Percentiles rank a stretch among this genome's conserved stretches.
phyloP scores from a whole-genome alignment of 1,140 invertebrate species.

The Bombus superbus region DNA sequence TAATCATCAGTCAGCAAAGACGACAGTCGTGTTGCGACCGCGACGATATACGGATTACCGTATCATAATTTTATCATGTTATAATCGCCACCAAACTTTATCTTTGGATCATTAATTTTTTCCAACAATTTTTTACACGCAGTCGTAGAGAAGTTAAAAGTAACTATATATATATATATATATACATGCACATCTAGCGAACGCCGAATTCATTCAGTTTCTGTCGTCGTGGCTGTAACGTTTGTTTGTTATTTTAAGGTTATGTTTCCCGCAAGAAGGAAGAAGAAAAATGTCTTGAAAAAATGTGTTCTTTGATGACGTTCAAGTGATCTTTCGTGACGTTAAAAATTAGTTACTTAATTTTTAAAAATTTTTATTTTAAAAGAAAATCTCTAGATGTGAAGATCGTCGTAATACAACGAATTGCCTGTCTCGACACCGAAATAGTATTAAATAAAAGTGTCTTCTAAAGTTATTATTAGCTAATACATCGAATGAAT shows the following conservation, averaged over 20 bases:
- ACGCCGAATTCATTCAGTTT: neutral
- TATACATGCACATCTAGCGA: neutral
- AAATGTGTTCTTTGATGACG: neutral
- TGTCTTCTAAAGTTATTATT: neutral
- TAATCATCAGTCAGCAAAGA: neutral
- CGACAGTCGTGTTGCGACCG: neutral
- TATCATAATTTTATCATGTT: neutral
- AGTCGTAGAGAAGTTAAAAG: neutral
- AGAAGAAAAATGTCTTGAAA: conserved; percentile 17
- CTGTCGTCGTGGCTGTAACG: neutral
- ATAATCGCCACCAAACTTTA: neutral
- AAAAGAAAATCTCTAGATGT: neutral
- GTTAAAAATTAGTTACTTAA: neutral
- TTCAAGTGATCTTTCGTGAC: neutral
- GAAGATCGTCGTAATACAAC: neutral
- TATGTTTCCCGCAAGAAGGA: neutral
- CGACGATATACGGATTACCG: neutral
- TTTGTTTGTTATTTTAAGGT: neutral
- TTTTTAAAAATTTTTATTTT: neutral
- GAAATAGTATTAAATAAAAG: conserved; percentile 14
- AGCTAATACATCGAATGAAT: neutral
- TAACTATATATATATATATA: neutral
- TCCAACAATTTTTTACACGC: neutral
- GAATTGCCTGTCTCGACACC: neutral
- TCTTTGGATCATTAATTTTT: too few species aligned